Conservation (phyloP, 2,113 vertebrate genomes). For the Pseudonaja textilis region DNA sequence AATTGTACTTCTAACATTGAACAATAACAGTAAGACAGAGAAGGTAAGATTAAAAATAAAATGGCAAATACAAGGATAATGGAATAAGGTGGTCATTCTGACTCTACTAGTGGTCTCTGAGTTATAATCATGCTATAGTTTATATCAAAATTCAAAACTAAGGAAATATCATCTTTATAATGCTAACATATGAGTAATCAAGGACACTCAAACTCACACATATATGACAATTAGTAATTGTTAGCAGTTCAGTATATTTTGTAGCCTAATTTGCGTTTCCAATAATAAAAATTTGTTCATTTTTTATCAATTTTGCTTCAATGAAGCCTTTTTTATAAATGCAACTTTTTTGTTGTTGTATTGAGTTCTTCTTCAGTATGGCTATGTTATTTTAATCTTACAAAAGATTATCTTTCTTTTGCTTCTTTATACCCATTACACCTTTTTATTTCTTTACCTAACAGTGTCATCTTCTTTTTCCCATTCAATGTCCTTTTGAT, state of each 20-base stretch:
- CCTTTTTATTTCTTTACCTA: not conserved
- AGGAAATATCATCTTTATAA: not conserved
- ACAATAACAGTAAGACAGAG: not conserved
- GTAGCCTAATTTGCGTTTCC: not conserved
- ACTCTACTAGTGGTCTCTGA: not conserved
- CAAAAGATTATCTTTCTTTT: not conserved
- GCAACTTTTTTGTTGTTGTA: not conserved
- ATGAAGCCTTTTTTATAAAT: not conserved
- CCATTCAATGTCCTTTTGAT: not conserved
- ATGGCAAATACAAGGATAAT: not conserved
- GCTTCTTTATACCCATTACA: not conserved
- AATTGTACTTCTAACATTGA: not conserved
- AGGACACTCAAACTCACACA: not conserved
- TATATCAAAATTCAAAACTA: not conserved
- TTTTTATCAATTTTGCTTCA: not conserved
- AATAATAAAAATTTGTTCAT: not conserved
- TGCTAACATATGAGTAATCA: constrained; percentile 9
- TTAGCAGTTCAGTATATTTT: not conserved
- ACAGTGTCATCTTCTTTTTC: not conserved
- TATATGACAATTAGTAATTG: not conserved
- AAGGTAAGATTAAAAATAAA: not conserved
- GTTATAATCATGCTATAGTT: not conserved
- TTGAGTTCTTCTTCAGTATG: not conserved
- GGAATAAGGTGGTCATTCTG: not conserved
- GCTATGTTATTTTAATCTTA: not conserved